Evolutionary conservation across 2,797 vertebrate species (phyloP), one percentile per base, ranked within the genome.

Genomic region (Argya squamiceps): DNA sequence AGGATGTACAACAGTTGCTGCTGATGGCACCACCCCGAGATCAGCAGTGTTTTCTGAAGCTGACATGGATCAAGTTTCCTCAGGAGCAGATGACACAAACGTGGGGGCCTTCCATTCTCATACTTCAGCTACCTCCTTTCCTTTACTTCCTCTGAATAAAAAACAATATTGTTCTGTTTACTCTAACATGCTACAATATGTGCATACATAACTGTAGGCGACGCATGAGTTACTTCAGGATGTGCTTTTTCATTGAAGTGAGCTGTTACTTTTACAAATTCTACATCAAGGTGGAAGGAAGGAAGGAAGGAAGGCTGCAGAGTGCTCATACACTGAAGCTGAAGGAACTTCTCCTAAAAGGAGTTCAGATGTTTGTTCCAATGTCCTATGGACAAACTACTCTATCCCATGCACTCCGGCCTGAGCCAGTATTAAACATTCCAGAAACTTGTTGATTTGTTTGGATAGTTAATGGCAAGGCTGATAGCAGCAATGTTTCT

Each of bases 401-500:
- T 75, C 84, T 84, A 93, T 94, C 83, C 89, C 97, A 94, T 82
- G 93, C 96, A 93, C 15, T 67, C 81, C 49, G 32, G 84, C 90
- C 90, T 69, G 65, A 95, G 95, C 93, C 96, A 86, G 93, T 84
- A 89, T 95, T 98, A 98, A 96, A 98, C 96, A 96, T 98, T 98
- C 98, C 99, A 99, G 88, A 99, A 98, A 97, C 97, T 98, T 78
- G 99, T 99, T 37, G 99, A 99, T 98, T 99, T 99, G 98, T 99
- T 99, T 47, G 99, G 98, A 93, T 99, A 99, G 98, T 99, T 99
- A 98, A 99, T 99, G 90, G 99, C 99, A 98, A 99, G 98, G 98
- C 99, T 99, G 98, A 99, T 99, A 97, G 99, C 99, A 90, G 99
- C 99, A 84, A 99, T 99, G 98, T 99, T 99, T 98, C 98, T 99